Evolutionary conservation across 2,888 invertebrate genomes (phyloP).

Genomic region (Mactromeris polynyma): DNA sequence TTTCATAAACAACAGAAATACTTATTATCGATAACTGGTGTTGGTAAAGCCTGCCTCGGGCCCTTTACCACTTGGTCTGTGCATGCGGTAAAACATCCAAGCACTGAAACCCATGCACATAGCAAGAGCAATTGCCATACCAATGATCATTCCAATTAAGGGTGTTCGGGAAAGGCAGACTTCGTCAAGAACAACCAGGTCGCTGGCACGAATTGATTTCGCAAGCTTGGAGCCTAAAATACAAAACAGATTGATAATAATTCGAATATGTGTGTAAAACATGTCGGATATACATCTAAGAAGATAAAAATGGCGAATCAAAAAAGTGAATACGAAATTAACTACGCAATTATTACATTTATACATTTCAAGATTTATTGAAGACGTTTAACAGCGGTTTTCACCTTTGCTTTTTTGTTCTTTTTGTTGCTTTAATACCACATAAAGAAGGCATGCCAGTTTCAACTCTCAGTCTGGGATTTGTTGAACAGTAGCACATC

Average conservation of each 20-base stretch:
- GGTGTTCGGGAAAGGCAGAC: slow-evolving; percentile 14
- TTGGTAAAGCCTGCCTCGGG: not conserved
- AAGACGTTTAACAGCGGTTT: not conserved
- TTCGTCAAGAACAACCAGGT: not conserved
- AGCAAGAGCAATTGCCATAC: not conserved
- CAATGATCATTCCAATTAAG: slow-evolving; percentile 10
- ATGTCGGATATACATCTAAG: too few relatives aligned
- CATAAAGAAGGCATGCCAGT: not conserved
- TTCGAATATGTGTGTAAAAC: too few relatives aligned
- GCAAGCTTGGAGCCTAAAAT: not conserved
- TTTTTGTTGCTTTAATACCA: not conserved
- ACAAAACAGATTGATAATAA: not conserved
- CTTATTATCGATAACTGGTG: not conserved
- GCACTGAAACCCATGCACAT: slow-evolving; percentile 6
- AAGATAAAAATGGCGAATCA: too few relatives aligned
- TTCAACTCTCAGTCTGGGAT: too few relatives aligned
- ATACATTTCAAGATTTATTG: not conserved
- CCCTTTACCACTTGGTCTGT: not conserved
- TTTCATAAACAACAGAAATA: too few relatives aligned
- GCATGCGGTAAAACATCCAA: slow-evolving; percentile 20
- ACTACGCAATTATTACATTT: not conserved
- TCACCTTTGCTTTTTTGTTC: not conserved
- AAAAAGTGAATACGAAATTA: not conserved
- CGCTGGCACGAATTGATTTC: not conserved
- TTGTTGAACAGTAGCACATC: too few relatives aligned